Base-by-base conservation (phyloP, 2,888 invertebrate species). In the Molanna angustata region DNA sequence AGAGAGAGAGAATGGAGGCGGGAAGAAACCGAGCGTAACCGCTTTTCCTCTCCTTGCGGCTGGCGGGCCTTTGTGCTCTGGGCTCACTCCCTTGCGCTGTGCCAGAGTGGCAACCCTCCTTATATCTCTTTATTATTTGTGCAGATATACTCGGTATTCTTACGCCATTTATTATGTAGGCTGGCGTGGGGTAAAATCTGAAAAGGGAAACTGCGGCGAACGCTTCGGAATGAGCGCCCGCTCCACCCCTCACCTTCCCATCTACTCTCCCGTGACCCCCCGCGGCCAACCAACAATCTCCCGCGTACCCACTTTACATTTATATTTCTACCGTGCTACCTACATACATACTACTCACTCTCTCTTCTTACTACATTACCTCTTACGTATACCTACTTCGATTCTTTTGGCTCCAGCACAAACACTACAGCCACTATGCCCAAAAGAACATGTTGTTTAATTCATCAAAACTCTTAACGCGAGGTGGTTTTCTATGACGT, bases 11-110 rank as follows among this genome's bases (percentile, higher is more conserved):
- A 42, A 47, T 49, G 43, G 44, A 45, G 46, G 42, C 57, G 50
- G 51, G 45, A 48, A 73, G 73, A 72, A 72, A 72, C 72, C 72
- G 73, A 71, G 73, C 72, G 74, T 76, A 73, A 74, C 75, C 74
- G 74, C 71, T 74, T 39, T 41, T 69, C 75, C 74, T 76, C 76
- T 75, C 73, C 74, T 73, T 72, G 73, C 72, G 76, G 74, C 74
- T 74, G 74, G 75, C 73, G 27, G 11, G 4, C 13, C 35, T 14
- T 14, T 35, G n/a, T 35, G 14, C 14, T 6, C 20, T 16, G 61
- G 62, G 27, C 71, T 72, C 71, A 72, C 70, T 57, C 63, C 67
- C 46, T 42, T 13, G 47, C 50, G 44, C 33, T 43, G 32, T 46
- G 46, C 46, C 35, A 7, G 35, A 17, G 45, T 52, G 35, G 46